Base-by-base conservation (phyloP, 2,113 vertebrate species). In the Hippocampus comes region DNA sequence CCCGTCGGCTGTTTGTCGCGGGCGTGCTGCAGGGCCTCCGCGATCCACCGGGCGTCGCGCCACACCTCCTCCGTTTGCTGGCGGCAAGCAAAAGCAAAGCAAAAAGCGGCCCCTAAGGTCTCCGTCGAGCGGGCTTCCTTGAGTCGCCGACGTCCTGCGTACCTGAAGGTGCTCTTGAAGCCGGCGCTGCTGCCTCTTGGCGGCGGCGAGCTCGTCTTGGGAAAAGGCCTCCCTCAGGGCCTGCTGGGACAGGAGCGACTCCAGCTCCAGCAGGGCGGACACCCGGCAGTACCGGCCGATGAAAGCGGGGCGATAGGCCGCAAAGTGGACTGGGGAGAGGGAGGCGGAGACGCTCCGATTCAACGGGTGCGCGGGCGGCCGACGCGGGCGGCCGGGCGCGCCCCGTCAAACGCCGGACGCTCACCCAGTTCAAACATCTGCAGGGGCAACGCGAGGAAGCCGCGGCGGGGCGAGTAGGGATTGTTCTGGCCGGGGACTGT, bases 51-150 rank as follows among this genome's bases (percentile, higher is more conserved):
- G 42, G 93, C 92, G 78, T 97, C 95, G 0, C 94, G 91, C 96
- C 96, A 97, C 75, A 95, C 91, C 79, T 97, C 95, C 81, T 97
- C 96, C 94, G 95, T 93, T 92, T 95, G 94, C 96, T 97, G 90
- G 71, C 10, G 21, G 1, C 5, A 1, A 38, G 34, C 34, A 5
- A 38, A 38, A 25, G 46, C 9, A 20, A 9, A 38, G 20, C 21
- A 12, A 60, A 12, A 60, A 17, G 5, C 30, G 2, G 6, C 15
- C 4, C 5, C 10, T 8, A 8, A 21, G 15, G 38, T 42, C 38
- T 4, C 1, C 8, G 0, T 21, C 2, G 1, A 10, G 20, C 15
- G 25, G 25, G 25, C 25, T 25, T 25, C 25, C 25, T 25, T 25
- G 25, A 25, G 25, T 25, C 25, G 25, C 25, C 25, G 25, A 25